phyloP scores from a whole-genome alignment of 2,113 vertebrate species.

The Sialia sialis region DNA sequence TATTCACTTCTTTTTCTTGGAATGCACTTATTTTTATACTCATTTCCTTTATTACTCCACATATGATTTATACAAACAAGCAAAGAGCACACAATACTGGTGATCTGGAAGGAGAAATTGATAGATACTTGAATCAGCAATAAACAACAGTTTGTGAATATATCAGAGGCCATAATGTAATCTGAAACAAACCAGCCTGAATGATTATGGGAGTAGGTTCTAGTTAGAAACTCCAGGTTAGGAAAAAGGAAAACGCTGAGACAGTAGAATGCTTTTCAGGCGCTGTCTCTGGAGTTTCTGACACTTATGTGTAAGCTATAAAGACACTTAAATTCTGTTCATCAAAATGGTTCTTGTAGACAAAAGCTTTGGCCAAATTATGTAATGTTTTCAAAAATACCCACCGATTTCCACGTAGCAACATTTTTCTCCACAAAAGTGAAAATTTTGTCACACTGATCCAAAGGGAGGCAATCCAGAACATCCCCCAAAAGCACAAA shows the following conservation, averaged over 20 bases:
- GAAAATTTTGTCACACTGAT: conserved; percentile 96
- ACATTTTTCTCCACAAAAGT: conserved; percentile 98
- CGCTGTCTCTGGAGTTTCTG: neutral
- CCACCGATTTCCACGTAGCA: conserved; percentile 96
- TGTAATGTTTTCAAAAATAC: neutral
- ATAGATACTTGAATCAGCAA: neutral
- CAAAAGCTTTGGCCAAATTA: neutral
- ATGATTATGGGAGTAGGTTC: neutral
- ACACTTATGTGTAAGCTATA: neutral
- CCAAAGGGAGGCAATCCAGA: conserved; percentile 94
- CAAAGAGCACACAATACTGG: neutral
- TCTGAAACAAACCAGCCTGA: neutral
- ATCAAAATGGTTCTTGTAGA: neutral
- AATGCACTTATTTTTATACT: neutral
- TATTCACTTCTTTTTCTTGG: neutral
- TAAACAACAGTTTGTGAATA: neutral
- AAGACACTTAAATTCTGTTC: neutral
- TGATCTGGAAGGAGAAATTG: neutral
- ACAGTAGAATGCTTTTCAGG: neutral
- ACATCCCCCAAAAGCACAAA: conserved; percentile 94
- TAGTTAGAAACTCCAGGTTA: neutral
- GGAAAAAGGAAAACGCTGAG: neutral
- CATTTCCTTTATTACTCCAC: neutral
- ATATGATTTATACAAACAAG: neutral
- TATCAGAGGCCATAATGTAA: neutral